Evolutionary conservation across 2,113 vertebrate species (phyloP).

Genomic region (Centropus unirufus): DNA sequence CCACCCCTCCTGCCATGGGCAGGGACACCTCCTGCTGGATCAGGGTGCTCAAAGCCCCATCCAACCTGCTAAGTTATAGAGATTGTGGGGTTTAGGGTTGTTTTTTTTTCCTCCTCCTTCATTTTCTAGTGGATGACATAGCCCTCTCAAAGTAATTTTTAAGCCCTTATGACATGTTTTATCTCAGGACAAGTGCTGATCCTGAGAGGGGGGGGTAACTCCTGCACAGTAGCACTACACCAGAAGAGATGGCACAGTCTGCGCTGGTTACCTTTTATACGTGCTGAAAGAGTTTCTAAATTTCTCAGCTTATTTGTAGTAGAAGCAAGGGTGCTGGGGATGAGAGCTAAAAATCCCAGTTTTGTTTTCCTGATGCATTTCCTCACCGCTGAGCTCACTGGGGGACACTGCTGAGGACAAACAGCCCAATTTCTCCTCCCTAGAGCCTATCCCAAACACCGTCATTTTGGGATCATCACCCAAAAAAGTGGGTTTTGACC

Average conservation of each 20-base stretch:
- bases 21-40: no score
- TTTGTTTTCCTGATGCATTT: background rate
- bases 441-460: background rate
- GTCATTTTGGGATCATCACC: background rate
- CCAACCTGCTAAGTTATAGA: no score
- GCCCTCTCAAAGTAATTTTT: background rate
- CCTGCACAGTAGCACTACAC: background rate
- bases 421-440: background rate
- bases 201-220: background rate
- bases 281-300: background rate
- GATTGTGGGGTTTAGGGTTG: no score
- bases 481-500: background rate
- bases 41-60: no score
- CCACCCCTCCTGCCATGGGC: no score
- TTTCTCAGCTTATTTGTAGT: background rate
- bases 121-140: background rate
- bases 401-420: background rate
- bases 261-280: background rate
- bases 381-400: background rate
- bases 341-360: background rate
- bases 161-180: background rate
- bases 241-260: background rate
- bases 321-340: background rate
- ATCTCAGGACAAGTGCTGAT: background rate
- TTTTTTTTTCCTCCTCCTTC: no score